Percentiles rank a stretch among this genome's conserved stretches.
phyloP scores from a whole-genome alignment of 2,797 vertebrate genomes.

The Sandelia bainsii region DNA sequence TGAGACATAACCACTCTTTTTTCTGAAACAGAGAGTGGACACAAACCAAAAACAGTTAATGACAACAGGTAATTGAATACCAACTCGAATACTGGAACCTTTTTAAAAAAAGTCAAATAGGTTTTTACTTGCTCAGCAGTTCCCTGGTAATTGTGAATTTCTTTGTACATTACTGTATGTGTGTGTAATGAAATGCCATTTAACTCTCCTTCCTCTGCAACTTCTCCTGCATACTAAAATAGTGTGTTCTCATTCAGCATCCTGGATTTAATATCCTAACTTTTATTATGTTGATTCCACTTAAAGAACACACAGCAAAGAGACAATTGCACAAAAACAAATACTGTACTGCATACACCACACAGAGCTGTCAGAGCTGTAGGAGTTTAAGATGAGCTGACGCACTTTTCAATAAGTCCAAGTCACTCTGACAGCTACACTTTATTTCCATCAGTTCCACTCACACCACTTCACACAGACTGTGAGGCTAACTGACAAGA shows the following conservation, averaged over 20 bases:
- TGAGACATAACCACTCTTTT: constrained; percentile 99
- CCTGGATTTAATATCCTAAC: constrained; percentile 7
- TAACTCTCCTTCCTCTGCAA: background rate
- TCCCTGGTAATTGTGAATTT: too few species aligned
- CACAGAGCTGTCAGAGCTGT: constrained; percentile 35
- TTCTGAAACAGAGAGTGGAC: constrained; percentile 86
- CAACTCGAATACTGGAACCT: too few species aligned
- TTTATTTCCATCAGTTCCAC: constrained; percentile 42
- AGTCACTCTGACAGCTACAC: constrained; percentile 53
- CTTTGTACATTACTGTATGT: too few species aligned
- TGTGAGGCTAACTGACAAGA: constrained; percentile 18
- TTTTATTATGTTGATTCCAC: constrained; percentile 6
- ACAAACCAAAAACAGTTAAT: background rate
- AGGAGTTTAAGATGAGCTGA: constrained; percentile 41
- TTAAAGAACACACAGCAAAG: constrained; percentile 9
- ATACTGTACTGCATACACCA: background rate
- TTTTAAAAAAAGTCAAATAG: too few species aligned
- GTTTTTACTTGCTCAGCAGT: too few species aligned
- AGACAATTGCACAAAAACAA: background rate
- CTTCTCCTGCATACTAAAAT: background rate
- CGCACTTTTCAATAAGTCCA: constrained; percentile 47
- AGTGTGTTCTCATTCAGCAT: background rate
- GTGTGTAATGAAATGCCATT: background rate
- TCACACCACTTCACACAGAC: constrained; percentile 29
- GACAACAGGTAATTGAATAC: background rate